Evolutionary conservation across 2,797 vertebrate genomes (phyloP).

Genomic region (Eutrigla gurnardus): DNA sequence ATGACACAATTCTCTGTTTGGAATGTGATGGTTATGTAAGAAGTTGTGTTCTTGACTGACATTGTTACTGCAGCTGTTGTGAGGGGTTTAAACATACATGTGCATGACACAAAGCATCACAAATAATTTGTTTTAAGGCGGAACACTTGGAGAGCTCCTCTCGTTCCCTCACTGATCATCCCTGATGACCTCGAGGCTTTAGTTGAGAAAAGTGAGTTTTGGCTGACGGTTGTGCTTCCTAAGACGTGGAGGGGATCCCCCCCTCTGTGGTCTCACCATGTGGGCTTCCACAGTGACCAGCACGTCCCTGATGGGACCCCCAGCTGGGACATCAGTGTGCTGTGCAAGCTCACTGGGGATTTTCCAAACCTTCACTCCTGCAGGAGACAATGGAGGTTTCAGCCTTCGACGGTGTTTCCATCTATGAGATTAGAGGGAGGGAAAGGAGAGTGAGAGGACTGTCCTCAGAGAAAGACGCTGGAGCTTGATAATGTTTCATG

Average conservation of each 20-base stretch:
- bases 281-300: neutral
- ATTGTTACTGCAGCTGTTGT: neutral
- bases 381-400: neutral
- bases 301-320: neutral
- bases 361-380: neutral
- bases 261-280: slow-evolving; percentile 9
- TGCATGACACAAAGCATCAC: neutral
- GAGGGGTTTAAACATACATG: neutral
- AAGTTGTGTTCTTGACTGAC: neutral
- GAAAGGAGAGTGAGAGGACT: neutral
- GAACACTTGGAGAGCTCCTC: neutral
- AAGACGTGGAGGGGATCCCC: neutral
- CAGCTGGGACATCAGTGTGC: neutral
- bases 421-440: neutral
- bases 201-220: neutral
- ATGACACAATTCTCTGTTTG: too few relatives aligned
- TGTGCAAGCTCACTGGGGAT: slow-evolving; percentile 2
- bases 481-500: too few relatives aligned
- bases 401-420: neutral
- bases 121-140: neutral
- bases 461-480: neutral
- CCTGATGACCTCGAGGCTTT: neutral
- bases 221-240: slow-evolving; percentile 4
- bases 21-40: too few relatives aligned
- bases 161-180: neutral